Conservation (phyloP, 2,113 vertebrate genomes). For the Cichladusa arquata region DNA sequence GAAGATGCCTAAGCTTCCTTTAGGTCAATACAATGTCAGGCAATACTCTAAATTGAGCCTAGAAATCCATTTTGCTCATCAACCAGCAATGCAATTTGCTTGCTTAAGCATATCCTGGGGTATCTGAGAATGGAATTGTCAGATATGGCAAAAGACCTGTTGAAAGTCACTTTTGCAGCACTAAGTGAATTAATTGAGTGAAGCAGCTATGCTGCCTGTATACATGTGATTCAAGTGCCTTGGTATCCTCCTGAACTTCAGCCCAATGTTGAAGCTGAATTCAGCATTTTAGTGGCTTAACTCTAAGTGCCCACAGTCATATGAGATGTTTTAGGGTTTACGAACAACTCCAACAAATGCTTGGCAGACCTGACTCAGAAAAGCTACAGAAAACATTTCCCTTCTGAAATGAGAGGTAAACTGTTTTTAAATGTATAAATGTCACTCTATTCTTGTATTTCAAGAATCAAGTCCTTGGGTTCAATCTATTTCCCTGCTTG, state of each 20-base stretch:
- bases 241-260: background rate
- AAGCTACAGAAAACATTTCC: background rate
- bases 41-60: background rate
- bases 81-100: background rate
- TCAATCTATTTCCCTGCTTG: background rate
- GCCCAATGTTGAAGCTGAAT: background rate
- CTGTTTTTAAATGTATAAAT: background rate
- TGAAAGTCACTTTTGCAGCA: background rate
- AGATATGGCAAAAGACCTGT: background rate
- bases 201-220: background rate
- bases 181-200: background rate
- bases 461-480: rapidly evolving
- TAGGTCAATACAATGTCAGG: background rate
- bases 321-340: background rate
- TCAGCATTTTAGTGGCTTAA: background rate
- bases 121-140: background rate
- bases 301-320: background rate
- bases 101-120: background rate
- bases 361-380: background rate
- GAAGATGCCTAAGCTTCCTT: background rate
- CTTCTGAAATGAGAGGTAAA: background rate
- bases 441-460: background rate
- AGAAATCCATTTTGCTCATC: background rate
- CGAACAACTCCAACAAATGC: rapidly evolving
- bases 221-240: background rate